A percentile compares a stretch with the other conserved stretches of the same genome.
Evolutionary conservation across 2,888 invertebrate genomes (phyloP).

Genomic region (Ormyrus rosae): DNA sequence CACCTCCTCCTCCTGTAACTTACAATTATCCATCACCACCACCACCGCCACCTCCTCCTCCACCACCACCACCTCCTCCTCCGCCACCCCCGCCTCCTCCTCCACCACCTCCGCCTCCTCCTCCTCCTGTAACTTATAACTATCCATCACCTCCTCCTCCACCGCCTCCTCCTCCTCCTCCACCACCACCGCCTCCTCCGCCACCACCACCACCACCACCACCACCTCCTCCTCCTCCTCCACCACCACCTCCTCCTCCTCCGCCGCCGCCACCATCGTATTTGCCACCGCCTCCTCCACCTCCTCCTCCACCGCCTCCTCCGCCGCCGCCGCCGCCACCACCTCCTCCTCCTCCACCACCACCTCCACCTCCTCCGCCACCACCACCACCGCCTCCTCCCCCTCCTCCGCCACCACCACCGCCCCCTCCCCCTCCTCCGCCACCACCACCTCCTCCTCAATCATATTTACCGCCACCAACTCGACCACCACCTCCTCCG

Average conservation of each 20-base stretch:
- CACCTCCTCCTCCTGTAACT: conserved; percentile 34
- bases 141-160: conserved; percentile 45
- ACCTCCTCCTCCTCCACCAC: conserved; percentile 59
- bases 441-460: conserved; percentile 47
- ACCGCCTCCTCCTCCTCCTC: conserved; percentile 48
- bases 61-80: conserved; percentile 50
- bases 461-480: conserved; percentile 50
- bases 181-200: conserved; percentile 49
- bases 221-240: conserved; percentile 50
- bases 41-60: conserved; percentile 59
- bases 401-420: conserved; percentile 44
- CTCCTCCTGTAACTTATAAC: conserved; percentile 38
- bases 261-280: conserved; percentile 41
- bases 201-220: conserved; percentile 43
- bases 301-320: conserved; percentile 46
- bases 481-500: conserved; percentile 47
- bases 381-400: conserved; percentile 50
- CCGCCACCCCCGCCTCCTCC: conserved; percentile 36
- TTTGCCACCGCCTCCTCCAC: conserved; percentile 45
- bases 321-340: conserved; percentile 46
- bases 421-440: conserved; percentile 49
- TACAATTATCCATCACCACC: conserved; percentile 27
- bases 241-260: conserved; percentile 37
- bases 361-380: neutral
- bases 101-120: conserved; percentile 29